A percentile compares a stretch with the other conserved stretches of the same genome.
Conservation (phyloP, 2,888 invertebrate species). For the Priocnemis perturbator region DNA sequence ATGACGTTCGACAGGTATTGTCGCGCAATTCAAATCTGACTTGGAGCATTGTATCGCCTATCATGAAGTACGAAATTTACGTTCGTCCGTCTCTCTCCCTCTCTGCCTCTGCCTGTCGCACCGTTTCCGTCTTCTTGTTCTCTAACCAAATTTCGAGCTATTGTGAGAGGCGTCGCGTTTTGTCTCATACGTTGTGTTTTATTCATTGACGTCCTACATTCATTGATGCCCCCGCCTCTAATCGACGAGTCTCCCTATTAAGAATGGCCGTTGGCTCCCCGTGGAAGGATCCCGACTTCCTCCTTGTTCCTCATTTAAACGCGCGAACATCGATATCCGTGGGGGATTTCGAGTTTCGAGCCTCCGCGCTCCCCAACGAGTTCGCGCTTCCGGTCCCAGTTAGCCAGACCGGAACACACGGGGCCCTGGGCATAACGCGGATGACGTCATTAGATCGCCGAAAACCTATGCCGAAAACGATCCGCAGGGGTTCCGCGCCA, state of each 20-base stretch:
- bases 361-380: constrained; percentile 44
- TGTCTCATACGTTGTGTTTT: too few species aligned
- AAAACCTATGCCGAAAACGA: constrained; percentile 52
- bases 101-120: neutral
- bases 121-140: too few species aligned
- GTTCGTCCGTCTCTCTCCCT: neutral
- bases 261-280: constrained; percentile 3
- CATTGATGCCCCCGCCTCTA: too few species aligned
- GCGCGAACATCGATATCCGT: constrained; percentile 54
- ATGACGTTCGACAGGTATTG: too few species aligned
- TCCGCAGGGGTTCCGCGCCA: constrained; percentile 59
- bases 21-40: too few species aligned
- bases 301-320: constrained; percentile 39
- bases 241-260: neutral
- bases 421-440: constrained; percentile 17
- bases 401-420: constrained; percentile 56
- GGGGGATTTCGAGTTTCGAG: constrained; percentile 54
- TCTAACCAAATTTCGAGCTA: too few species aligned
- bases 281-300: constrained; percentile 32
- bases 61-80: neutral
- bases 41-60: too few species aligned
- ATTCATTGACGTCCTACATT: too few species aligned
- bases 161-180: too few species aligned
- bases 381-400: constrained; percentile 51
- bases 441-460: constrained; percentile 52